A percentile compares a stretch with the other conserved stretches of the same genome.
These are phyloP conservation scores for Tolypeutes matacus DNA, from an alignment of 2,797 vertebrate genomes.

Conservation along the genomic window DNA sequence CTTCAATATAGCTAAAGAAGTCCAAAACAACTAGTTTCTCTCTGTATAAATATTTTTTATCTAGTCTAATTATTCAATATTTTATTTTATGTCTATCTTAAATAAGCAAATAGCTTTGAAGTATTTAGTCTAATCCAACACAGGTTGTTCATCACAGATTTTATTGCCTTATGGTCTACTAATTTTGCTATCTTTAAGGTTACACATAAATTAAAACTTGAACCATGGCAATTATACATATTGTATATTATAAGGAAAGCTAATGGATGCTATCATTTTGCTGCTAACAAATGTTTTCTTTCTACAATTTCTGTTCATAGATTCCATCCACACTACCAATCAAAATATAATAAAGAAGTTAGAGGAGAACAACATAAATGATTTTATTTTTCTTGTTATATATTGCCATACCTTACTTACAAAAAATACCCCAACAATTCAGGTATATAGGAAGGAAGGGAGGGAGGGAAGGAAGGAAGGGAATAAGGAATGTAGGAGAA, in stretches of 20 bases:
- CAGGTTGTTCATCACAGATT: conserved; percentile 84
- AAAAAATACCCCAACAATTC: conserved; percentile 1
- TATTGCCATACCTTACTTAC: background rate
- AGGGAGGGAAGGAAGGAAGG: background rate
- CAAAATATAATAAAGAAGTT: conserved; percentile 79
- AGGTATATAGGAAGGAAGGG: background rate
- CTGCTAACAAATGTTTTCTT: conserved; percentile 84
- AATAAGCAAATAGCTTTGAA: conserved; percentile 25
- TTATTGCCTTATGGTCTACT: conserved; percentile 81
- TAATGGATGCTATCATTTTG: conserved; percentile 84
- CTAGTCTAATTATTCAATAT: background rate
- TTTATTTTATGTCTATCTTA: conserved; percentile 22
- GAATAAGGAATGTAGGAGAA: background rate
- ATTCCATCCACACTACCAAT: background rate
- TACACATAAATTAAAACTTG: conserved; percentile 87
- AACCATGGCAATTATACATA: conserved; percentile 85
- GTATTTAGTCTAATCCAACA: conserved; percentile 43
- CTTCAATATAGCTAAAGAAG: conserved; percentile 24
- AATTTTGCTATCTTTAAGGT: conserved; percentile 83
- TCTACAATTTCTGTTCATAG: conserved; percentile 76
- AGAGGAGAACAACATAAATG: conserved; percentile 81
- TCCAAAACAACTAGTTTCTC: background rate
- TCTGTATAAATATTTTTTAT: background rate
- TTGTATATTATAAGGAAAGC: conserved; percentile 84
- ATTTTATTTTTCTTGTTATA: conserved; percentile 77